Evolutionary conservation across 2,113 vertebrate species (phyloP).

Genomic region (Bos indicus): DNA sequence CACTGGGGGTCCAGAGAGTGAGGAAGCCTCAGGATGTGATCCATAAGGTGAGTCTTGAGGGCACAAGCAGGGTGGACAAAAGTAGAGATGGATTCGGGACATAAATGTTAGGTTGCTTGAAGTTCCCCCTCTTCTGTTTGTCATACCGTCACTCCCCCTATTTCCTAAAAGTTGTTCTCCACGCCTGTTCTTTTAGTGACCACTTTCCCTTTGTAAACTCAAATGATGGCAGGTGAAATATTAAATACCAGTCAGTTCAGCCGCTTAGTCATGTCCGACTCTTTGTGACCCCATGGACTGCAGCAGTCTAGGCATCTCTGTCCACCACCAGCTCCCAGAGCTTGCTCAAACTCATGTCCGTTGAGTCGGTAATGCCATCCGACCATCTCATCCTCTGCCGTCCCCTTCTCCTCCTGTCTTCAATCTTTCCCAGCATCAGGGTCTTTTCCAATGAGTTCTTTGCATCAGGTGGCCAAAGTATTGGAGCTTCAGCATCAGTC

Average conservation of each 20-base stretch:
- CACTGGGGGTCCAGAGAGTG: background rate
- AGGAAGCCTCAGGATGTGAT: background rate
- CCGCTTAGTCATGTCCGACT: fast-evolving
- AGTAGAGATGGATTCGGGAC: background rate
- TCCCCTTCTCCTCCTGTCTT: background rate
- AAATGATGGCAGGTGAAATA: background rate
- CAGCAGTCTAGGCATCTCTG: background rate
- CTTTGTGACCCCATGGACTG: background rate
- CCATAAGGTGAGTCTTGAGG: background rate
- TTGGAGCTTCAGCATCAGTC: background rate
- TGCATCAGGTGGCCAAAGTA: background rate
- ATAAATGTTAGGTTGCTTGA: background rate
- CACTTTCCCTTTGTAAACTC: background rate
- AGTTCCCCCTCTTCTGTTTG: background rate
- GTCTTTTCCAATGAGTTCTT: background rate
- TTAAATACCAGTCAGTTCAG: background rate
- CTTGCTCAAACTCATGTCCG: background rate
- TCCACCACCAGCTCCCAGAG: background rate
- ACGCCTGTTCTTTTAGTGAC: background rate
- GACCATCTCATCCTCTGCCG: fast-evolving
- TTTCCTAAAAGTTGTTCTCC: background rate
- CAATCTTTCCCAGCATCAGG: background rate
- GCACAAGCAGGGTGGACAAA: background rate
- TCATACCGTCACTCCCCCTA: background rate
- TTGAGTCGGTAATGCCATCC: background rate